Percentiles rank a stretch among this genome's conserved stretches.
Evolutionary conservation across 2,797 vertebrate genomes (phyloP).

Genomic region (Siniperca scherzeri): DNA sequence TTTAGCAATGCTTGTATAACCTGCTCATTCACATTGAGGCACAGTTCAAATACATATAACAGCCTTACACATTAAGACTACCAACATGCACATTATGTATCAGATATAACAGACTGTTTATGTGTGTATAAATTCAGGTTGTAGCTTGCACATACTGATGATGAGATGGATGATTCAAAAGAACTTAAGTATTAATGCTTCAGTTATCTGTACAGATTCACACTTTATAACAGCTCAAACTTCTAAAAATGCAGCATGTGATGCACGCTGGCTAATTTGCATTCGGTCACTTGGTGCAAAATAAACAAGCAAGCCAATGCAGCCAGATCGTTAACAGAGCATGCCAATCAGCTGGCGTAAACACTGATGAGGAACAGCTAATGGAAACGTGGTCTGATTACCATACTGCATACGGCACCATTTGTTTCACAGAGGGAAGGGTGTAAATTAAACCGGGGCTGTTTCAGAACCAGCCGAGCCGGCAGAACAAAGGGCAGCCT

Average conservation of each 20-base stretch:
- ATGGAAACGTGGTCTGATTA: constrained; percentile 62
- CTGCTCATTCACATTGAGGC: neutral
- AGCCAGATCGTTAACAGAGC: constrained; percentile 58
- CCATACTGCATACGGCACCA: constrained; percentile 27
- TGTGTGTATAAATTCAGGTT: constrained; percentile 4
- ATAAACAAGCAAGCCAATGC: constrained; percentile 66
- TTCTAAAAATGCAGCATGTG: constrained; percentile 36
- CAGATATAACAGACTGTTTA: neutral
- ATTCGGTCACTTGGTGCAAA: constrained; percentile 36
- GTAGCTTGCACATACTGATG: constrained; percentile 35
- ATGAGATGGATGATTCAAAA: constrained; percentile 28
- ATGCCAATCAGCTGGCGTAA: constrained; percentile 55
- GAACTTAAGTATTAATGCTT: neutral
- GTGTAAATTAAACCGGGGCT: constrained; percentile 38
- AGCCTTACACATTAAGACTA: constrained; percentile 10
- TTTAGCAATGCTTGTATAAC: neutral
- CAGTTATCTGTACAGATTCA: constrained; percentile 13
- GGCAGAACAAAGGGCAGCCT: constrained; percentile 49
- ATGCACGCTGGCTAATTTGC: constrained; percentile 42
- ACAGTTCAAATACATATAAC: neutral
- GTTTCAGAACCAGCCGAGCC: constrained; percentile 40
- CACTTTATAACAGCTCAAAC: constrained; percentile 29
- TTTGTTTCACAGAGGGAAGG: constrained; percentile 43
- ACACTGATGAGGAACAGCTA: constrained; percentile 55
- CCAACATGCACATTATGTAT: constrained; percentile 16